Percentiles rank a stretch among this genome's conserved stretches.
Evolutionary conservation across 2,797 vertebrate species (phyloP).

Genomic region (Sebastes kiyomatsui): DNA sequence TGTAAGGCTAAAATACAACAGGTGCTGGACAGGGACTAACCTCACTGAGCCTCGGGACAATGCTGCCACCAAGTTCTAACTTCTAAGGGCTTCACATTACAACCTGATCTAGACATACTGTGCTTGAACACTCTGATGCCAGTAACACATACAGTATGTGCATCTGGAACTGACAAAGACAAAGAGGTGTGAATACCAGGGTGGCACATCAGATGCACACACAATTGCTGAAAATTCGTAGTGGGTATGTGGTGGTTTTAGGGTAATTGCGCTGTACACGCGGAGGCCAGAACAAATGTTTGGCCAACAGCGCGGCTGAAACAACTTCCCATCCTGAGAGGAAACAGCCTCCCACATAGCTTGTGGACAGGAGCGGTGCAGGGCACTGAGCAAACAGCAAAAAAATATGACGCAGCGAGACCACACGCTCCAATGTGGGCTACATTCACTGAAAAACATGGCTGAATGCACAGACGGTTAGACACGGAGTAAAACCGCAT

Average conservation of each 20-base stretch:
- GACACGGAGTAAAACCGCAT: conserved; percentile 26
- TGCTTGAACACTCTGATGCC: neutral
- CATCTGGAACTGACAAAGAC: conserved; percentile 8
- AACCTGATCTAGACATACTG: neutral
- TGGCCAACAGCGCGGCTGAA: conserved; percentile 57
- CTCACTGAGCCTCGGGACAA: neutral
- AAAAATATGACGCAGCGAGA: conserved; percentile 39
- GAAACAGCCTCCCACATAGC: conserved; percentile 49
- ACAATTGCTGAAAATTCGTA: conserved; percentile 31
- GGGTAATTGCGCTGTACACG: conserved; percentile 40
- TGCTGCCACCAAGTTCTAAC: neutral
- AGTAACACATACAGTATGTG: neutral
- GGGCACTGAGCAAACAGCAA: conserved; percentile 32
- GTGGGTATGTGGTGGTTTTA: conserved; percentile 21
- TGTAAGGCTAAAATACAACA: neutral
- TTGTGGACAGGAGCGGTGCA: conserved; percentile 37
- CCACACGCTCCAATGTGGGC: conserved; percentile 22
- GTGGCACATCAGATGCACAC: conserved; percentile 11
- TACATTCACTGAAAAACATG: conserved; percentile 9
- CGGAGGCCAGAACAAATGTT: conserved; percentile 65
- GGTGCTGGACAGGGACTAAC: neutral
- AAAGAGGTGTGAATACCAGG: neutral
- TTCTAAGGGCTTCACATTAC: neutral
- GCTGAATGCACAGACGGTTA: conserved; percentile 26
- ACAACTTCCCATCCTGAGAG: conserved; percentile 67